Percentiles rank a stretch among this genome's conserved stretches.
phyloP scores from a whole-genome alignment of 2,797 vertebrate species.

The Chromobotia macracanthus region DNA sequence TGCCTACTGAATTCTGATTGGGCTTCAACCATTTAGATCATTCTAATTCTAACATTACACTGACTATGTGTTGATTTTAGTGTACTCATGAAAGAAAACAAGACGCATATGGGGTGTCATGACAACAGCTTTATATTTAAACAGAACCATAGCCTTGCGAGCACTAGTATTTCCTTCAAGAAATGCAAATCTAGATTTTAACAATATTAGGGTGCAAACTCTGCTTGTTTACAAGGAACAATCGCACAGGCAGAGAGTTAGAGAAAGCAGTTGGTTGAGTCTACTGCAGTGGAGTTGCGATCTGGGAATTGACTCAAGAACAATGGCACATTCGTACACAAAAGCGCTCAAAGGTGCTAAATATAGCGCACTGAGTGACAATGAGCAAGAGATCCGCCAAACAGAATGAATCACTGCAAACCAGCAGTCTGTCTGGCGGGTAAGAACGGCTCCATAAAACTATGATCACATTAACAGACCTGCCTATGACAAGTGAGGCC shows the following conservation, averaged over 20 bases:
- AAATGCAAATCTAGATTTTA: too few relatives aligned
- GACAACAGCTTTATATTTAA: not conserved
- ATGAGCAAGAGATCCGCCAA: conserved; percentile 55
- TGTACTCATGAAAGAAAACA: too few relatives aligned
- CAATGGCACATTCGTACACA: conserved; percentile 37
- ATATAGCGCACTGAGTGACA: conserved; percentile 55
- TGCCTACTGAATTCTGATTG: too few relatives aligned
- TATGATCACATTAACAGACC: conserved; percentile 45
- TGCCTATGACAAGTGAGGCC: conserved; percentile 25
- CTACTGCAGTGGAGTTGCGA: conserved; percentile 28
- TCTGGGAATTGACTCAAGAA: conserved; percentile 53
- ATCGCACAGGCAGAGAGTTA: not conserved
- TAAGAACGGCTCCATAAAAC: conserved; percentile 35
- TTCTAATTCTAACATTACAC: too few relatives aligned
- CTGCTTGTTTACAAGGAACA: not conserved
- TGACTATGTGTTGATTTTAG: too few relatives aligned
- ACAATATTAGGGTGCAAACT: too few relatives aligned
- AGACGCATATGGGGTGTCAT: too few relatives aligned
- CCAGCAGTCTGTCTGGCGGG: conserved; percentile 38
- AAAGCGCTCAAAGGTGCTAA: conserved; percentile 49
- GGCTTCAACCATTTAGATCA: too few relatives aligned
- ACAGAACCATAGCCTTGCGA: not conserved
- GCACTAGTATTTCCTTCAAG: too few relatives aligned
- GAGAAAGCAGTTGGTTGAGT: conserved; percentile 18
- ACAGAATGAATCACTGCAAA: conserved; percentile 56